Percentiles rank a stretch among this genome's conserved stretches.
Conservation (phyloP, 2,797 vertebrate species). For the Gastrophryne carolinensis region DNA sequence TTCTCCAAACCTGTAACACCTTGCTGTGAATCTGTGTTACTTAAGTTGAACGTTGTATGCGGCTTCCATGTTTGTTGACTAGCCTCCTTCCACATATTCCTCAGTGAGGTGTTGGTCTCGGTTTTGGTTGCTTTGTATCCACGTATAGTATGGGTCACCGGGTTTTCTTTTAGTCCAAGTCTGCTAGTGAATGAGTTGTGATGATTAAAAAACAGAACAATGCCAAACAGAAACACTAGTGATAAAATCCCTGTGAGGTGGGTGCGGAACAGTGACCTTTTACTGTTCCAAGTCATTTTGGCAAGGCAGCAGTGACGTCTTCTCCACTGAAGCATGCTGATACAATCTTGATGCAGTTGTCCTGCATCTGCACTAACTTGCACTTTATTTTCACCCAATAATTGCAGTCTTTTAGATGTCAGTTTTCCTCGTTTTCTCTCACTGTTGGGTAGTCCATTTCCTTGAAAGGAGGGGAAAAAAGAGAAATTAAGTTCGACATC, state of each 20-base stretch:
- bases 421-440: conserved; percentile 59
- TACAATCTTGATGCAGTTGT: conserved; percentile 48
- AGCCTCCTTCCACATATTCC: conserved; percentile 72
- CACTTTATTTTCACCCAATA: background rate
- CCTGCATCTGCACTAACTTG: conserved; percentile 12
- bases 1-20: conserved; percentile 70
- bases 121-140: conserved; percentile 72
- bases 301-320: conserved; percentile 92
- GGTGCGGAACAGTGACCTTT: conserved; percentile 83
- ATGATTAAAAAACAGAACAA: conserved; percentile 80
- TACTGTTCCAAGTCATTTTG: conserved; percentile 94
- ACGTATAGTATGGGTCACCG: conserved; percentile 78
- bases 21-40: conserved; percentile 68
- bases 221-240: conserved; percentile 78
- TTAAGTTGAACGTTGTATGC: conserved; percentile 67
- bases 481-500: no score
- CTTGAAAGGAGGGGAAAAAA: conserved; percentile 10
- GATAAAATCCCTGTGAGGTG: conserved; percentile 79
- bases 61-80: conserved; percentile 68
- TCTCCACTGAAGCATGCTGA: conserved; percentile 97
- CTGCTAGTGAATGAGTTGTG: conserved; percentile 80
- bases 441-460: background rate
- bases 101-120: conserved; percentile 73
- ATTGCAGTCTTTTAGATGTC: conserved; percentile 59
- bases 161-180: conserved; percentile 74